Evolutionary conservation across 1,140 invertebrate genomes (phyloP).

Genomic region (Macrosteles quadrilineatus): DNA sequence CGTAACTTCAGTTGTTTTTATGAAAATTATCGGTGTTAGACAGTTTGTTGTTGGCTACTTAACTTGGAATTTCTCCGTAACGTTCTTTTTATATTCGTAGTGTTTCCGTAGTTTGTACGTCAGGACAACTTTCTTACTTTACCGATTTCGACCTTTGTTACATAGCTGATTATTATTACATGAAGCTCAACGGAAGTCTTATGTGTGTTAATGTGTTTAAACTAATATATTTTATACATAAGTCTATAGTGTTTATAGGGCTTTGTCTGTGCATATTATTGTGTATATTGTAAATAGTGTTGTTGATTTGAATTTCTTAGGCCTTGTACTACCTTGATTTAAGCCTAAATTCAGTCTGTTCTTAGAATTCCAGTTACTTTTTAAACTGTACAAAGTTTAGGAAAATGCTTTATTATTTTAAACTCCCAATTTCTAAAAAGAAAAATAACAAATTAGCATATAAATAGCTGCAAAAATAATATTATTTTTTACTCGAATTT

Average conservation of each 20-base stretch:
- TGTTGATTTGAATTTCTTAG: constrained; percentile 8
- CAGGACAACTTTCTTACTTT: too few relatives aligned
- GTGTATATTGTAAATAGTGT: constrained; percentile 24
- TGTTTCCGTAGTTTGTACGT: too few relatives aligned
- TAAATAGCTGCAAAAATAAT: not conserved
- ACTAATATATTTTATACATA: constrained; percentile 18
- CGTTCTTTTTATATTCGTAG: too few relatives aligned
- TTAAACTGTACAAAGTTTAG: not conserved
- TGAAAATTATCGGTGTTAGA: constrained; percentile 8
- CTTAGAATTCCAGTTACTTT: not conserved
- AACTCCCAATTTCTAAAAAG: not conserved
- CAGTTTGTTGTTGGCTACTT: not conserved
- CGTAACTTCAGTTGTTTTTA: constrained; percentile 2
- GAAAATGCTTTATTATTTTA: not conserved
- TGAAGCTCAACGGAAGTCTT: constrained; percentile 15
- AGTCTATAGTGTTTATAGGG: constrained; percentile 25
- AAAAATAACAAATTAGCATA: not conserved
- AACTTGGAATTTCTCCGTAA: not conserved
- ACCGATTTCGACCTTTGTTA: too few relatives aligned
- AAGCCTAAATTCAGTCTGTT: not conserved
- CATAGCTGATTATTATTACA: not conserved
- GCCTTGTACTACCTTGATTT: constrained; percentile 1
- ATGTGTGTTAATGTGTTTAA: constrained; percentile 21
- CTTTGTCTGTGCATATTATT: constrained; percentile 21
- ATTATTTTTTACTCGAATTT: not conserved